A percentile compares a stretch with the other conserved stretches of the same genome.
phyloP scores from a whole-genome alignment of 1,140 invertebrate species.

The Rhynchophorus ferrugineus region DNA sequence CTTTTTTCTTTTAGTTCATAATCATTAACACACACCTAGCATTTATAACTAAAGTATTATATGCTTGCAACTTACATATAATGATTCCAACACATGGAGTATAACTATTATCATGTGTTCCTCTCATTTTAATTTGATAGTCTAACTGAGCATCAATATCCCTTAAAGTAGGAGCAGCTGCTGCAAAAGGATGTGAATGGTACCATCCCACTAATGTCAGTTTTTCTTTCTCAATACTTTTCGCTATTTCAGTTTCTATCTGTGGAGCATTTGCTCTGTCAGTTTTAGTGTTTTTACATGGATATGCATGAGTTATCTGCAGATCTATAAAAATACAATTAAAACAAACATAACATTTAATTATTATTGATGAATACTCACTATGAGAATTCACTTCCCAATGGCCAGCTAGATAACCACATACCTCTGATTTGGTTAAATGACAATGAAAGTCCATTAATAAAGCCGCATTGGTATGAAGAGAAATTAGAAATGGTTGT shows the following conservation, averaged over 20 bases:
- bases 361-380: slow-evolving; percentile 46
- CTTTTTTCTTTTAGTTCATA: too few relatives aligned
- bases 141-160: slow-evolving; percentile 90
- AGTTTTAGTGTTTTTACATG: slow-evolving; percentile 73
- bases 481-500: slow-evolving; percentile 84
- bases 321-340: slow-evolving; percentile 55
- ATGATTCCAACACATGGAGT: slow-evolving; percentile 90
- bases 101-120: slow-evolving; percentile 79
- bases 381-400: slow-evolving; percentile 93
- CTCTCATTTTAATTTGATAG: slow-evolving; percentile 92
- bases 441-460: slow-evolving; percentile 92
- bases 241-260: slow-evolving; percentile 74
- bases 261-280: slow-evolving; percentile 64
- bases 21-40: too few relatives aligned
- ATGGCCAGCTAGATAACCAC: slow-evolving; percentile 86
- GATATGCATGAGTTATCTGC: slow-evolving; percentile 81
- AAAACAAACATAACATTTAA: neutral
- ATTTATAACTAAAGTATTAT: too few relatives aligned
- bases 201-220: slow-evolving; percentile 89
- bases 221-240: slow-evolving; percentile 71
- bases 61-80: slow-evolving; percentile 80
- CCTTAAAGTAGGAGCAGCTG: slow-evolving; percentile 78
- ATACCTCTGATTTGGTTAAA: slow-evolving; percentile 83
- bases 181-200: slow-evolving; percentile 87
- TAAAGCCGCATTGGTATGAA: slow-evolving; percentile 79